phyloP scores from a whole-genome alignment of 2,113 vertebrate genomes.

The Sapayoa aenigma region DNA sequence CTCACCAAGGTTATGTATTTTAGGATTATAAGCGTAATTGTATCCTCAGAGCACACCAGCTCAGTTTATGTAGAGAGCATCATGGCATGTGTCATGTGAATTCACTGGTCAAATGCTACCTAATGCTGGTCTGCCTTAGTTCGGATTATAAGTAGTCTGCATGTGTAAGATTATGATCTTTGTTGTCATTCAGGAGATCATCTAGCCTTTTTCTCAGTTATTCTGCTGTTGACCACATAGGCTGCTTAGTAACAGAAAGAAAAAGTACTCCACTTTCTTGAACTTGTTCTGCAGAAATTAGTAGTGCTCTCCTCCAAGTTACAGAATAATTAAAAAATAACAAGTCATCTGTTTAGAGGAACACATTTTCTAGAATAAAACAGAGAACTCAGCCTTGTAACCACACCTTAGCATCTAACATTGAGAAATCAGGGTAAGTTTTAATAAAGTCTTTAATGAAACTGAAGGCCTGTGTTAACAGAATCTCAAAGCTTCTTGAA shows the following conservation, averaged over 20 bases:
- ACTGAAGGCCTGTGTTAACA: not conserved
- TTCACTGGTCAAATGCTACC: slow-evolving; percentile 70
- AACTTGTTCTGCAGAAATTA: not conserved
- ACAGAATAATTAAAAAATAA: not conserved
- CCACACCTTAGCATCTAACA: not conserved
- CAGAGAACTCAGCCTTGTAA: not conserved
- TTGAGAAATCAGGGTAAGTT: not conserved
- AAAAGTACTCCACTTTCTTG: not conserved
- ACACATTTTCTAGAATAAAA: not conserved
- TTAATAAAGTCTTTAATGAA: not conserved
- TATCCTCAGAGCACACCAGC: slow-evolving; percentile 73
- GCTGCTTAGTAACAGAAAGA: not conserved
- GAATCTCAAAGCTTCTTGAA: not conserved
- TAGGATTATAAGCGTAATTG: slow-evolving; percentile 69
- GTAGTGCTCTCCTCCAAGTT: not conserved
- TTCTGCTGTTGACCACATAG: not conserved
- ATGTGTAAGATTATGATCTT: slow-evolving; percentile 43
- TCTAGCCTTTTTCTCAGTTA: not conserved
- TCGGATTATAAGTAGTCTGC: slow-evolving; percentile 43
- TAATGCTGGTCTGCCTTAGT: slow-evolving; percentile 61
- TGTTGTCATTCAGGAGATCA: not conserved
- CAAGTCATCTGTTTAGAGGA: not conserved
- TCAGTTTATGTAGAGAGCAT: slow-evolving; percentile 62
- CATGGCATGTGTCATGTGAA: slow-evolving; percentile 71
- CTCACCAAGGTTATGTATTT: slow-evolving; percentile 70